phyloP scores from a whole-genome alignment of 2,113 vertebrate genomes.

The Emydura subglobosa region DNA sequence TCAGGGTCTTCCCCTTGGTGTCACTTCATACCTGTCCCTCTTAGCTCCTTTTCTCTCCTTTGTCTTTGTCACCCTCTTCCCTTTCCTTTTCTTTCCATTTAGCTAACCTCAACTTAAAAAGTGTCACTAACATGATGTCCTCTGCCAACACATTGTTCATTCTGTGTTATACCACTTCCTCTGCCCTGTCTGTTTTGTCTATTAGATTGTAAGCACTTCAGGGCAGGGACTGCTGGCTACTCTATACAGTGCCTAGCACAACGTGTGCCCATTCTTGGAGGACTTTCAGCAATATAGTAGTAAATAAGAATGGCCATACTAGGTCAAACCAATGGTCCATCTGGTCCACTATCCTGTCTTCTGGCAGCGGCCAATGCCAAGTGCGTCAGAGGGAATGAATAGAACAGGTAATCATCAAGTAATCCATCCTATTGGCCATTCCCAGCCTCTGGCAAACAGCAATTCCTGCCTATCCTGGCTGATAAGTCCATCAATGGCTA shows the following conservation, averaged over 20 bases:
- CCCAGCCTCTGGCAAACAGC: no score
- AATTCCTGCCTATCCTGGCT: no score
- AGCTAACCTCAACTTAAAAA: not conserved
- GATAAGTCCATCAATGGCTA: no score
- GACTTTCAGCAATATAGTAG: not conserved
- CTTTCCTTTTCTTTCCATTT: not conserved
- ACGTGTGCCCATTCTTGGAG: not conserved
- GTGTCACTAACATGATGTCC: not conserved
- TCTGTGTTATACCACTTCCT: not conserved
- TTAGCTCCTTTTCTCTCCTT: no score
- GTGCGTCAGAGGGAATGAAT: no score
- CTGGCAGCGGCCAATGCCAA: no score
- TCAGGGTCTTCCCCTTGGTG: not conserved
- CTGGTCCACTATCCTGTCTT: no score
- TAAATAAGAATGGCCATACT: not conserved
- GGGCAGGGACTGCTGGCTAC: not conserved
- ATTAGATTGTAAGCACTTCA: not conserved
- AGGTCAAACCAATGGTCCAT: no score
- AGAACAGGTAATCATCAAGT: no score
- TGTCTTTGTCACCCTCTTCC: not conserved
- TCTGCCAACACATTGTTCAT: not conserved
- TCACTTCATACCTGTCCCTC: not conserved
- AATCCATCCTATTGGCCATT: no score
- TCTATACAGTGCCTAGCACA: not conserved
- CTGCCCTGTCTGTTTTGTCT: not conserved